Evolutionary conservation across 2,113 vertebrate genomes (phyloP).

Genomic region (Corythornis vintsioides): DNA sequence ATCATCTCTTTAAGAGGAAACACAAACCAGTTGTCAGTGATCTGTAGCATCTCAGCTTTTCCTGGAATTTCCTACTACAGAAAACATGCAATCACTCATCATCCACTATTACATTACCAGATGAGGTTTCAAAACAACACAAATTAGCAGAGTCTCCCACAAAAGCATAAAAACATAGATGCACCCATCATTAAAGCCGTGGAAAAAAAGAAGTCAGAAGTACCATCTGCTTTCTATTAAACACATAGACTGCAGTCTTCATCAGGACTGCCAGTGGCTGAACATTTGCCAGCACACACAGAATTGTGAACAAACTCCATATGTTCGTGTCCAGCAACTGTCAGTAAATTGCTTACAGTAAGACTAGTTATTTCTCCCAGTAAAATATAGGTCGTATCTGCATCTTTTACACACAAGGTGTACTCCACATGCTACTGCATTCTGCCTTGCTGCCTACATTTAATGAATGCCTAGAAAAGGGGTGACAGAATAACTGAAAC

Average conservation of each 20-base stretch:
- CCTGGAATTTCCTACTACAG: not conserved
- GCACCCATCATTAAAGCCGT: not conserved
- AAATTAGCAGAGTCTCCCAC: not conserved
- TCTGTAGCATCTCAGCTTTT: not conserved
- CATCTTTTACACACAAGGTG: not conserved
- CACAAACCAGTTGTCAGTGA: fast-evolving
- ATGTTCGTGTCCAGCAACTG: not conserved
- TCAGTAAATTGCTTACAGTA: not conserved
- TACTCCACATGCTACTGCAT: not conserved
- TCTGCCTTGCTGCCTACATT: not conserved
- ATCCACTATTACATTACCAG: not conserved
- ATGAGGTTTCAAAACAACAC: not conserved
- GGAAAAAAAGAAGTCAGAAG: not conserved
- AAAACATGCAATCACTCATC: not conserved
- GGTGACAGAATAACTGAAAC: not conserved
- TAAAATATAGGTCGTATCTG: not conserved
- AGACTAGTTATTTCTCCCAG: not conserved
- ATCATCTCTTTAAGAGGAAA: not conserved
- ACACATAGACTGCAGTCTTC: not conserved
- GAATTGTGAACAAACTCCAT: not conserved
- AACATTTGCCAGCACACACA: not conserved
- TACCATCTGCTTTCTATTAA: not conserved
- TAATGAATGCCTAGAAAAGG: not conserved
- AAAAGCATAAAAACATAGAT: not conserved
- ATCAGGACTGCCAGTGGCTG: not conserved